Conservation (phyloP, 2,888 invertebrate species). For the Clostera curtula region DNA sequence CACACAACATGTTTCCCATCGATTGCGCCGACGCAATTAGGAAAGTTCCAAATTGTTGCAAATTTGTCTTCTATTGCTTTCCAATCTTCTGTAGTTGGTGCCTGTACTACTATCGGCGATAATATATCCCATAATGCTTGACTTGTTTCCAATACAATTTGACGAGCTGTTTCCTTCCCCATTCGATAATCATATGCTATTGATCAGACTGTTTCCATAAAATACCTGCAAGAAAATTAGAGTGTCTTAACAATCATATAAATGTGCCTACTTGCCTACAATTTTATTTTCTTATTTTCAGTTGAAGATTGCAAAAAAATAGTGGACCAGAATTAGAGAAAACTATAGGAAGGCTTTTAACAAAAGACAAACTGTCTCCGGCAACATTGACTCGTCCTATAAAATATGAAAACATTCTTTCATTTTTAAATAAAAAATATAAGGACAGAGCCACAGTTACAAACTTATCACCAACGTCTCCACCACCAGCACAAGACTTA, state of each 20-base stretch:
- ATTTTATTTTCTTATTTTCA: constrained; percentile 6
- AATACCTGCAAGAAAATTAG: constrained; percentile 7
- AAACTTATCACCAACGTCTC: constrained; percentile 10
- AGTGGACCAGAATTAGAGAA: constrained; percentile 7
- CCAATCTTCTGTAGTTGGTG: constrained; percentile 6
- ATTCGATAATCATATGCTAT: constrained; percentile 9
- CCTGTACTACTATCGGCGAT: constrained; percentile 5
- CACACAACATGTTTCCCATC: constrained; percentile 31
- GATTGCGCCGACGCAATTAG: constrained; percentile 28
- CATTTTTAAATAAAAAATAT: constrained; percentile 7
- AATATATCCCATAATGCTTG: constrained; percentile 5
- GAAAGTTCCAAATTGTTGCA: constrained; percentile 27
- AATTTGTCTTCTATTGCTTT: constrained; percentile 9
- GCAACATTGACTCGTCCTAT: constrained; percentile 8
- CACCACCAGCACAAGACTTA: constrained; percentile 9
- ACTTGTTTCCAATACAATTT: constrained; percentile 6
- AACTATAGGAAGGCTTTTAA: constrained; percentile 7
- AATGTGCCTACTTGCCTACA: constrained; percentile 6
- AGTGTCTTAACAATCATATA: constrained; percentile 5
- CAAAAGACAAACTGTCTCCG: constrained; percentile 8
- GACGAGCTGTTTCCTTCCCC: constrained; percentile 7
- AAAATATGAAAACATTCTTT: constrained; percentile 8
- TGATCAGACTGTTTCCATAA: constrained; percentile 8
- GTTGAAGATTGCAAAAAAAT: constrained; percentile 7
- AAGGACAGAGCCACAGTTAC: constrained; percentile 8